Conservation (phyloP, 1,140 invertebrate genomes). For the Stratiolaelaps scimitus region DNA sequence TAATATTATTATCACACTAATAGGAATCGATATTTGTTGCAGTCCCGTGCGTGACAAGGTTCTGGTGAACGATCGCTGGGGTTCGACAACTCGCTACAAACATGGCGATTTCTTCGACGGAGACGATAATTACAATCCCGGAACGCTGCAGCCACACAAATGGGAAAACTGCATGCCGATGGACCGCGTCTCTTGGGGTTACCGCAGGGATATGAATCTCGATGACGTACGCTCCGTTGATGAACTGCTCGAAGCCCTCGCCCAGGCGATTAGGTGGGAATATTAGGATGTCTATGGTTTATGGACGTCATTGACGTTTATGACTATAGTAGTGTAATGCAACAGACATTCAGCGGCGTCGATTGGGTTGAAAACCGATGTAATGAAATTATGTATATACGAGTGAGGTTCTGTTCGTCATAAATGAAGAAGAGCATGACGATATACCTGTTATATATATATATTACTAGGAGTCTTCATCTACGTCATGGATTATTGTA, state of each 20-base stretch:
- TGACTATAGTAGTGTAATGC: not conserved
- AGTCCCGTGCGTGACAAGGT: slow-evolving; percentile 49
- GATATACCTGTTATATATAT: too few relatives aligned
- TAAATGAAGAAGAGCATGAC: too few relatives aligned
- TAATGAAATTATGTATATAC: too few relatives aligned
- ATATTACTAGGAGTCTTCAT: too few relatives aligned
- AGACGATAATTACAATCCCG: slow-evolving; percentile 46
- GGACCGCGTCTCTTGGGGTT: slow-evolving; percentile 74
- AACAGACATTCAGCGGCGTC: not conserved
- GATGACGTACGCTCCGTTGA: slow-evolving; percentile 56
- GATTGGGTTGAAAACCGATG: not conserved
- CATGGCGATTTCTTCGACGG: slow-evolving; percentile 49
- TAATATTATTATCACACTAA: slow-evolving; percentile 32
- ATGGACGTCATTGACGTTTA: too few relatives aligned
- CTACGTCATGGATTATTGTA: slow-evolving; percentile 1
- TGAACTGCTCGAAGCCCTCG: slow-evolving; percentile 58
- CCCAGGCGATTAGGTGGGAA: slow-evolving; percentile 39
- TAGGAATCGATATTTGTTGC: slow-evolving; percentile 40
- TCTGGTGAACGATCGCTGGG: slow-evolving; percentile 50
- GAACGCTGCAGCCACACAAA: slow-evolving; percentile 35
- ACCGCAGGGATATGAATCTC: slow-evolving; percentile 56
- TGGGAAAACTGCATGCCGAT: slow-evolving; percentile 53
- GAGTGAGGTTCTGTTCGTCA: too few relatives aligned
- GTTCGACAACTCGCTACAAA: slow-evolving; percentile 42
- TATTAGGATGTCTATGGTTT: too few relatives aligned